These are phyloP conservation scores for Macquaria ambigua DNA, from an alignment of 2,113 vertebrate species.

Conservation along the genomic window DNA sequence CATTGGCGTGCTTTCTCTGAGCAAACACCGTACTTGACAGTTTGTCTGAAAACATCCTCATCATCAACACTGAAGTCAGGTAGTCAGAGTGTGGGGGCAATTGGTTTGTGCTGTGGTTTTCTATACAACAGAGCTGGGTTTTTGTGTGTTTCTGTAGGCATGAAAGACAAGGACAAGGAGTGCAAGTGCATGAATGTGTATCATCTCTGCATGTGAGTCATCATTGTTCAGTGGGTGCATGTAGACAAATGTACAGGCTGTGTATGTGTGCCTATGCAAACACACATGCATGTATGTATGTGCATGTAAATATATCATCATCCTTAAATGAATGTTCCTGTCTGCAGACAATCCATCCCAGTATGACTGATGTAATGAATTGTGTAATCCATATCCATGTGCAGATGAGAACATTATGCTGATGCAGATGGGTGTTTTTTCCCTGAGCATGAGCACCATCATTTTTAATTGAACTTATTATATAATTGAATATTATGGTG, in stretches of 20 bases:
- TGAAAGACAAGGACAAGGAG: not conserved
- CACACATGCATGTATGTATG: not conserved
- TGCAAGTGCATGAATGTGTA: not conserved
- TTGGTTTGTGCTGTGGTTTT: not conserved
- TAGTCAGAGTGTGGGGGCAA: not conserved
- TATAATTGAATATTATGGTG: too few relatives aligned
- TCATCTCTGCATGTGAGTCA: not conserved
- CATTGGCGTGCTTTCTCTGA: not conserved
- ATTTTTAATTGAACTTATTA: too few relatives aligned
- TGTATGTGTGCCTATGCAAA: not conserved
- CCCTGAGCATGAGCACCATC: too few relatives aligned
- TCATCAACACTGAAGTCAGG: constrained; percentile 16
- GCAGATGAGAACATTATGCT: not conserved
- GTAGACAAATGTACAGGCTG: not conserved
- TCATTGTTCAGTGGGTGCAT: not conserved
- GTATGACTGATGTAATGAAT: not conserved
- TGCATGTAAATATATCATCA: not conserved
- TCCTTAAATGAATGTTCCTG: not conserved
- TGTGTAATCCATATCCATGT: not conserved
- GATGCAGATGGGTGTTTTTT: too few relatives aligned
- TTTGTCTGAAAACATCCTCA: constrained; percentile 51
- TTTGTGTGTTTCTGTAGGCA: not conserved
- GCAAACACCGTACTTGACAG: constrained; percentile 14
- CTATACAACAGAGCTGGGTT: not conserved
- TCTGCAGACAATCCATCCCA: not conserved